Base-by-base conservation (phyloP, 2,797 vertebrate species). In the Sebastes nivosus region DNA sequence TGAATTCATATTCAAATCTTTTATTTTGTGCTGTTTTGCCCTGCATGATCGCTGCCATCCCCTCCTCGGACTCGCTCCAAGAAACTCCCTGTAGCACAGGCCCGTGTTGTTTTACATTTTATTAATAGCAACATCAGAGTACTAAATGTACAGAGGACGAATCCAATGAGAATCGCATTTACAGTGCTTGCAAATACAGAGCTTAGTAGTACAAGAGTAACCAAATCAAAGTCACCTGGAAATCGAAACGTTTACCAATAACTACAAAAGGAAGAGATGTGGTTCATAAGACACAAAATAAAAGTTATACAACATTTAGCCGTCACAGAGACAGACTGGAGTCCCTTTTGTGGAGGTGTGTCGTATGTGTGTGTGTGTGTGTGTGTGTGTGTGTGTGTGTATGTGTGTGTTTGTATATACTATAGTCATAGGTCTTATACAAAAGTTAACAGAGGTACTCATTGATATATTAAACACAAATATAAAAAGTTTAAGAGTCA, bases 101-200 rank as follows among this genome's bases (percentile, higher is more conserved):
- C 85, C 84, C 75, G 32, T 93, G 87, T 94, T 95, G 92, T 96
- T 95, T 96, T 96, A 94, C 91, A 93, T 96, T 96, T 95, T 96
- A 97, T 97, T 97, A 97, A 97, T 97, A 97, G 96, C 96, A 97
- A 97, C 96, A 97, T 96, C 96, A 97, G 96, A 97, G 95, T 97
- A 97, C 94, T 97, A 96, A 97, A 97, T 96, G 97, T 96, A 97
- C 96, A 97, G 93, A 96, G 95, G 95, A 95, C 95, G 93, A 94
- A 88, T 96, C 93, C 94, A 93, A 95, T 96, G 90, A 95, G 96
- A 96, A 96, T 94, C 95, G 96, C 96, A 96, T 97, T 97, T 97
- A 97, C 97, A 98, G 94, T 96, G 96, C 95, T 97, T 95, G 96
- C 96, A 97, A 97, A 96, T 95, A 97, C 96, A 97, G 94, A 96